Conservation (phyloP, 2,113 vertebrate species). For the Clarias gariepinus region DNA sequence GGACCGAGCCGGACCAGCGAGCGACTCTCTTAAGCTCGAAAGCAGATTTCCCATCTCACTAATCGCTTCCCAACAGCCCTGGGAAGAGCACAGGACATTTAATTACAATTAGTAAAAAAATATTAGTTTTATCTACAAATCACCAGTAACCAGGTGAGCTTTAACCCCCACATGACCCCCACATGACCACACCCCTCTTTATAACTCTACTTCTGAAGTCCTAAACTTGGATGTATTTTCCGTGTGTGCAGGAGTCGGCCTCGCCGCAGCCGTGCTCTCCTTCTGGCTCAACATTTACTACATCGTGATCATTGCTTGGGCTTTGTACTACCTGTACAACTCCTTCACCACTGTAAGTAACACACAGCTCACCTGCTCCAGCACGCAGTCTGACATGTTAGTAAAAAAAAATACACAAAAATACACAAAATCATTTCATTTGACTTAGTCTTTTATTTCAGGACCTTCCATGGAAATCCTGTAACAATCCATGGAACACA, state of each 20-base stretch:
- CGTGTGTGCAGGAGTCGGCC: constrained; percentile 83
- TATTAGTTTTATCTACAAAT: background rate
- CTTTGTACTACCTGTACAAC: constrained; percentile 97
- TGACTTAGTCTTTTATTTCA: constrained; percentile 55
- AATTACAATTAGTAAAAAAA: too few relatives aligned
- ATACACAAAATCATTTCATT: background rate
- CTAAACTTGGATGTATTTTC: background rate
- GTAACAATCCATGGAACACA: constrained; percentile 95
- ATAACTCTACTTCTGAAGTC: background rate
- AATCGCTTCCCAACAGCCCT: too few relatives aligned
- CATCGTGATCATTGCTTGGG: constrained; percentile 97
- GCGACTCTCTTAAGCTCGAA: background rate
- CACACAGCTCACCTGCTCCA: background rate
- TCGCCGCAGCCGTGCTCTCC: constrained; percentile 93
- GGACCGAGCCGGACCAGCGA: background rate
- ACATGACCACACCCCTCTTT: background rate
- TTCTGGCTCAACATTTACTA: constrained; percentile 99
- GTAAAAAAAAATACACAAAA: background rate
- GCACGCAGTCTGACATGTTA: background rate
- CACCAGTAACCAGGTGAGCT: background rate
- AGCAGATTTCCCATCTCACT: background rate
- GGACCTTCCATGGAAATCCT: constrained; percentile 94
- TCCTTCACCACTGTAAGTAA: constrained; percentile 92
- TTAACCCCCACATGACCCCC: background rate
- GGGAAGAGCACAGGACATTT: background rate